Evolutionary conservation across 30 jellyfish, hydroid and myxozoan species (phyloP).

Genomic region (Morbakka virulenta): DNA sequence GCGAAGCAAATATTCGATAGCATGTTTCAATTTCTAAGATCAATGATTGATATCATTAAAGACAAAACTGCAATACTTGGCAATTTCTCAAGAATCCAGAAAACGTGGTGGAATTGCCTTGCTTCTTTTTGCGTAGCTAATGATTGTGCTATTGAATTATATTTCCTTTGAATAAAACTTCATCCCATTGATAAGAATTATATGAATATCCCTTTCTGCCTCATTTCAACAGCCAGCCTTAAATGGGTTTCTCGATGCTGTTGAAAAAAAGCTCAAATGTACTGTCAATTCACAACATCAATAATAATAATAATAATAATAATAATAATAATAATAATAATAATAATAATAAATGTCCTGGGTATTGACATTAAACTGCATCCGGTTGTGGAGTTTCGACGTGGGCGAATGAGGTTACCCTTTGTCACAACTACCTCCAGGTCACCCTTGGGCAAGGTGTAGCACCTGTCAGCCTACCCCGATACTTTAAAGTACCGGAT

Average conservation of each 20-base stretch:
- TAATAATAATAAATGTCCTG: too few relatives aligned
- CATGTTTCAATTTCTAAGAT: slow-evolving; percentile 23
- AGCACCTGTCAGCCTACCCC: too few relatives aligned
- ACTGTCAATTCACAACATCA: too few relatives aligned
- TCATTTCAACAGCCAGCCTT: background rate
- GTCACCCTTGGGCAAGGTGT: too few relatives aligned
- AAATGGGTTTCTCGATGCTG: slow-evolving; percentile 6
- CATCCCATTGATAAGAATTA: background rate
- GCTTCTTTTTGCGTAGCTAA: slow-evolving; percentile 1
- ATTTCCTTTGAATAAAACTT: background rate
- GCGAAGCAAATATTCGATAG: slow-evolving; percentile 3
- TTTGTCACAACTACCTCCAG: too few relatives aligned
- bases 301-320: too few relatives aligned
- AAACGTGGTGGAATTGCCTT: slow-evolving; percentile 29
- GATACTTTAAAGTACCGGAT: too few relatives aligned
- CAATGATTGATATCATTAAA: slow-evolving; percentile 33
- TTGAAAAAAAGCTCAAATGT: too few relatives aligned
- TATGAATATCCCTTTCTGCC: background rate
- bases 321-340: too few relatives aligned
- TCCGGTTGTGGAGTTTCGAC: too few relatives aligned
- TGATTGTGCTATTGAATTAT: background rate
- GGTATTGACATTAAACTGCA: too few relatives aligned
- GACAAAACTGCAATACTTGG: slow-evolving; percentile 29
- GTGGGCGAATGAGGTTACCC: too few relatives aligned
- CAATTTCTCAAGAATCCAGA: slow-evolving; percentile 32